Evolutionary conservation across 1,140 invertebrate species (phyloP), one percentile per base, ranked within the genome.

Genomic region (Acromyrmex heyeri): DNA sequence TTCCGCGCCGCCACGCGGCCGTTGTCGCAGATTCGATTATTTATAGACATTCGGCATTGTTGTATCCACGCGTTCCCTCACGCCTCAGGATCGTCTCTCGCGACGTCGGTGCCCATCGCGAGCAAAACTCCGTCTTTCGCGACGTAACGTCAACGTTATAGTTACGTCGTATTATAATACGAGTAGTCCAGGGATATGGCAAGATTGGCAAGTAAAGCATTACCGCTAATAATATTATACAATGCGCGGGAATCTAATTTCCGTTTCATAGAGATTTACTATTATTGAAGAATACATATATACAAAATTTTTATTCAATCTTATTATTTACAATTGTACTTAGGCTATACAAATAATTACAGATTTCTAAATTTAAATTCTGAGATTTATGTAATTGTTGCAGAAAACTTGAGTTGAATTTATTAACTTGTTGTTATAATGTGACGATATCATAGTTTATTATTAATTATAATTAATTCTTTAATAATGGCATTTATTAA

Each of bases 11-110:
- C 55, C 75, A 55, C 67, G 72, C 61, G 82, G 34, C 21, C 67
- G 59, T 30, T 30, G 67, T 48, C 55, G 81, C 44, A 82, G 77
- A 62, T 64, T 78, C 70, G 65, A 50, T 78, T 92, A 92, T 91
- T 91, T 91, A 87, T 91, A 92, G 88, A 77, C 62, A 77, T 75
- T 67, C 70, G 73, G 88, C 85, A 72, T 87, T 78, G 85, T 86
- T 89, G 77, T 85, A 76, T 89, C 53, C 87, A 24, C 81, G 50
- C 64, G 77, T 76, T 70, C 44, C 38, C 70, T 57, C 30, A 55
- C 30, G 34, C 14, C 6, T 27, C 64, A 50, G 59, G 70, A n/a
- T 2, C 78, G 62, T 48, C 48, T 7, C 44, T 14, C 21, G 50
- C 10, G n/a, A 1, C 27, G 16, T 21, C 53, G 21, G 21, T 7